phyloP scores from a whole-genome alignment of 2,113 vertebrate species.

The Aleadryas rufinucha region DNA sequence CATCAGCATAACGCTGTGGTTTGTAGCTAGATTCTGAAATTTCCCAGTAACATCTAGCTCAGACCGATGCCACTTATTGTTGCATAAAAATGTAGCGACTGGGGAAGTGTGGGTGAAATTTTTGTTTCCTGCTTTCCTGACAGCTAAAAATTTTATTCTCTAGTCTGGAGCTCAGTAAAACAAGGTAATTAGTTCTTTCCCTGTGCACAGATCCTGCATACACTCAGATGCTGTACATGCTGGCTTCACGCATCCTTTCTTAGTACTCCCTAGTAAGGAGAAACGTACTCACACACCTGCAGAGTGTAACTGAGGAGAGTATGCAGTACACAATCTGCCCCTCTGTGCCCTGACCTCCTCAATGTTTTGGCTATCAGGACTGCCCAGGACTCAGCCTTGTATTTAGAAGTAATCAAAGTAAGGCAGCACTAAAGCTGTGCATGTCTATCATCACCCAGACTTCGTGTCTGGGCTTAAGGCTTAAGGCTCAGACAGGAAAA shows the following conservation, averaged over 20 bases:
- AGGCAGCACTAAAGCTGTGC: background rate
- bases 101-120: background rate
- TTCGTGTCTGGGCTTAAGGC: background rate
- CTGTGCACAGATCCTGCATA: background rate
- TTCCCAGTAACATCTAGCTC: background rate
- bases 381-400: background rate
- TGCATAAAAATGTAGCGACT: background rate
- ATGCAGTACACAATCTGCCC: background rate
- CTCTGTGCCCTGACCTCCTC: background rate
- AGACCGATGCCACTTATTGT: background rate
- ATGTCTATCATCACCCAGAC: background rate
- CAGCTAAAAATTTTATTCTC: background rate
- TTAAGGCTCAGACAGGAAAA: too few relatives aligned
- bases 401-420: background rate
- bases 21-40: background rate
- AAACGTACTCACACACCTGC: background rate
- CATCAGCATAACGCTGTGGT: too few relatives aligned
- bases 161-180: background rate
- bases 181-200: background rate
- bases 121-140: background rate
- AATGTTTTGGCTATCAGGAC: background rate
- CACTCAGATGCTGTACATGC: background rate
- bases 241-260: accelerated
- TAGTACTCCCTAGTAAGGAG: background rate
- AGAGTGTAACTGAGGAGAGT: background rate